These are phyloP conservation scores for Hyposoter dolosus DNA, from an alignment of 2,888 invertebrate genomes.

Conservation along the genomic window DNA sequence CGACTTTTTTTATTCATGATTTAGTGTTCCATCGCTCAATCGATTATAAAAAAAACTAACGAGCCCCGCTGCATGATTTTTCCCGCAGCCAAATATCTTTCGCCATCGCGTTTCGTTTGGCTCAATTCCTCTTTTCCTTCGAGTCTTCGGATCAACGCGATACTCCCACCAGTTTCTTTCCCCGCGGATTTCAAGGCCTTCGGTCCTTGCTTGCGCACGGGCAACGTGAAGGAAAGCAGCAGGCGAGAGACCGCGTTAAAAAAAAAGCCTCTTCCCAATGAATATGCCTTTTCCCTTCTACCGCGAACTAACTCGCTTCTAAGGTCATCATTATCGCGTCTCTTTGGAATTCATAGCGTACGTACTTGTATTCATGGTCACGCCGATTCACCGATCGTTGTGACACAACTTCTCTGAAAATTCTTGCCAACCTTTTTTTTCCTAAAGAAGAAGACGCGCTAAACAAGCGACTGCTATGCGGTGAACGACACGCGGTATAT, in stretches of 20 bases:
- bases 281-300: conserved; percentile 67
- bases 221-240: conserved; percentile 15
- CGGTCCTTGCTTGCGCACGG: conserved; percentile 65
- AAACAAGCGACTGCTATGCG: neutral
- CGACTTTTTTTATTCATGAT: too few relatives aligned
- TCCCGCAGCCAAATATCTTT: conserved; percentile 27
- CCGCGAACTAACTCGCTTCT: conserved; percentile 63
- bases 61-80: conserved; percentile 47
- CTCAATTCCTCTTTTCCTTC: conserved; percentile 46
- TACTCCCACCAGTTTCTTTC: conserved; percentile 31
- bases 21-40: too few relatives aligned
- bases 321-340: conserved; percentile 55
- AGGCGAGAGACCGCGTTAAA: conserved; percentile 17
- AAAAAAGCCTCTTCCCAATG: conserved; percentile 46
- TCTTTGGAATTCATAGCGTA: conserved; percentile 51
- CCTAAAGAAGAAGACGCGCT: neutral
- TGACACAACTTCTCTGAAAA: conserved; percentile 30
- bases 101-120: conserved; percentile 15
- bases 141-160: conserved; percentile 27
- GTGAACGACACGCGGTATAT: neutral
- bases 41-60: neutral
- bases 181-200: conserved; percentile 57
- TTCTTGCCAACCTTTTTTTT: conserved; percentile 4
- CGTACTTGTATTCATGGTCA: conserved; percentile 62
- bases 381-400: conserved; percentile 22